Evolutionary conservation across 2,888 invertebrate species (phyloP).

Genomic region (Phyllotreta striolata): DNA sequence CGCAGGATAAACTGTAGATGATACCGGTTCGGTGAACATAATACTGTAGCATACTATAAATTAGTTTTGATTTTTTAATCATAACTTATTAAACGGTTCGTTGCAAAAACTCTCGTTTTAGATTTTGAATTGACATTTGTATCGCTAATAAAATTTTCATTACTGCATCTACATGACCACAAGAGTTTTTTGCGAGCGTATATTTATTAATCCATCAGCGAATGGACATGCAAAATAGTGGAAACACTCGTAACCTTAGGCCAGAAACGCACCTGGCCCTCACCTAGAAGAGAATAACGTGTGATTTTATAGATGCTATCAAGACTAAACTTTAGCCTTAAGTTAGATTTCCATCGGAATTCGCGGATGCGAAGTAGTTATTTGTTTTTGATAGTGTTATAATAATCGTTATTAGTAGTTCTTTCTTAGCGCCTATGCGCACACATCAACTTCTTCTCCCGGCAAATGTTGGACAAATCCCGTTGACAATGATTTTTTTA

Average conservation of each 20-base stretch:
- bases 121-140: not conserved
- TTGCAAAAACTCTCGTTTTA: no score
- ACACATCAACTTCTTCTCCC: conserved; percentile 8
- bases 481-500: conserved; percentile 6
- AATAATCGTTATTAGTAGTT: conserved; percentile 18
- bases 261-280: conserved; percentile 14
- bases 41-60: no score
- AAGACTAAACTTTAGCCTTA: conserved; percentile 14
- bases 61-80: no score
- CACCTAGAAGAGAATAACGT: conserved; percentile 10
- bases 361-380: conserved; percentile 16
- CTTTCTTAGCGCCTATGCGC: conserved; percentile 8
- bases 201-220: conserved; percentile 13
- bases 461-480: conserved; percentile 6
- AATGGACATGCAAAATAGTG: conserved; percentile 7
- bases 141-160: not conserved
- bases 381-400: conserved; percentile 25
- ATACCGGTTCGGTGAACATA: no score
- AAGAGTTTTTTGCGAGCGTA: not conserved
- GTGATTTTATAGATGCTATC: conserved; percentile 17
- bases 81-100: no score
- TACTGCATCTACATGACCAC: no score
- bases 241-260: not conserved
- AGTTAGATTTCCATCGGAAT: conserved; percentile 20
- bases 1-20: no score